Evolutionary conservation across 2,888 invertebrate species (phyloP).

Genomic region (Metellina segmentata): DNA sequence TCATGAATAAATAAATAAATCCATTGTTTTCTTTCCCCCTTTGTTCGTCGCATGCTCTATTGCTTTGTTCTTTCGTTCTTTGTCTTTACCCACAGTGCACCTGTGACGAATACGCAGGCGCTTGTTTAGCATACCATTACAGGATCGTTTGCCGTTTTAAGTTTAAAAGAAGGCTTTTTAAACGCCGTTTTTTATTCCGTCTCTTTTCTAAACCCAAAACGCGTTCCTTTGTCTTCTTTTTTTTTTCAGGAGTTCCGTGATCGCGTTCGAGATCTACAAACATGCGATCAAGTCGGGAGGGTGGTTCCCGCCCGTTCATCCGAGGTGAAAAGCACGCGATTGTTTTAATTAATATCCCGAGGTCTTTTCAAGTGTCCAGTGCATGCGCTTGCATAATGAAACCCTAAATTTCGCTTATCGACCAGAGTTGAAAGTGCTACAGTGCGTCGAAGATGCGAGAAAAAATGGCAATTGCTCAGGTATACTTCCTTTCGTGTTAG

Average conservation of each 20-base stretch:
- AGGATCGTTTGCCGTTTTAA: neutral
- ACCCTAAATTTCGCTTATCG: neutral
- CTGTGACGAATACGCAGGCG: conserved; percentile 12
- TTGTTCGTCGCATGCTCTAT: neutral
- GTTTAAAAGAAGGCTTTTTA: conserved; percentile 12
- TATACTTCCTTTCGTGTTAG: too few species aligned
- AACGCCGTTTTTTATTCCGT: neutral
- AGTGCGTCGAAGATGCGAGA: neutral
- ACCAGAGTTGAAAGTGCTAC: neutral
- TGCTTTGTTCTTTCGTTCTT: conserved; percentile 4
- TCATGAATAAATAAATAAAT: conserved; percentile 69
- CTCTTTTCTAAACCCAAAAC: neutral
- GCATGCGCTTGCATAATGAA: neutral
- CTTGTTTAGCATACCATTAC: conserved; percentile 49
- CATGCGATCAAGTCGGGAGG: neutral
- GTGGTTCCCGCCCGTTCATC: neutral
- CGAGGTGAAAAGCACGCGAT: neutral
- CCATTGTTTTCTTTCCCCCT: conserved; percentile 49
- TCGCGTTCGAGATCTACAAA: neutral
- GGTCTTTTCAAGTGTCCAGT: neutral
- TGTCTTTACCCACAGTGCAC: conserved; percentile 20
- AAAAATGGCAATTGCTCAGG: too few species aligned
- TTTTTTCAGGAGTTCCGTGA: neutral
- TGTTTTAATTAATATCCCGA: neutral
- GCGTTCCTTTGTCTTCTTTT: neutral